phyloP scores from a whole-genome alignment of 2,888 invertebrate genomes.

The Augochlorella aurata region DNA sequence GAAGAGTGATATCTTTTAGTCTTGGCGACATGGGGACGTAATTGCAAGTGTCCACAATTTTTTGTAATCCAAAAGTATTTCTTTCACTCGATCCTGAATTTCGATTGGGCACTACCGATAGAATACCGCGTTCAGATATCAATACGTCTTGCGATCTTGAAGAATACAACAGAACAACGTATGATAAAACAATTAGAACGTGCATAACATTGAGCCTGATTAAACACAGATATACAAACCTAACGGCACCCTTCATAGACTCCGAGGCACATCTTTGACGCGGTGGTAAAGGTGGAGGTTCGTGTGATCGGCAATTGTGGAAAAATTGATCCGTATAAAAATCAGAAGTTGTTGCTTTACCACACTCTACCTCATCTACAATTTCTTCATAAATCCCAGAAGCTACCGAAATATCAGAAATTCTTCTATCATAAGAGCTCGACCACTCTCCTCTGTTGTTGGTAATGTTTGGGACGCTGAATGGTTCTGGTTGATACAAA shows the following conservation, averaged over 20 bases:
- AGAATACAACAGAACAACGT: background rate
- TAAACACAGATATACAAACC: slow-evolving; percentile 54
- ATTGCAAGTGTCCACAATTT: slow-evolving; percentile 71
- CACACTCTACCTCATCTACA: slow-evolving; percentile 79
- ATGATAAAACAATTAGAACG: background rate
- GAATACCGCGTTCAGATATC: background rate
- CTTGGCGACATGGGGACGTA: slow-evolving; percentile 80
- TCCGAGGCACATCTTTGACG: slow-evolving; percentile 75
- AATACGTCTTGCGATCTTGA: slow-evolving; percentile 29
- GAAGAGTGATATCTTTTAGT: slow-evolving; percentile 70
- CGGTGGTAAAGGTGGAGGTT: slow-evolving; percentile 83
- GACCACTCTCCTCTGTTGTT: slow-evolving; percentile 69
- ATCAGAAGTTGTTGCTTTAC: slow-evolving; percentile 61
- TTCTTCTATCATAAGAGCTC: slow-evolving; percentile 81
- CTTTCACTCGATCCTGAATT: slow-evolving; percentile 8
- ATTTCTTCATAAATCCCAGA: slow-evolving; percentile 89
- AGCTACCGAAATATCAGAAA: slow-evolving; percentile 85
- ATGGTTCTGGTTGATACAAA: slow-evolving; percentile 75
- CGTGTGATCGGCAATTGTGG: slow-evolving; percentile 60
- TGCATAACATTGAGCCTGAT: background rate
- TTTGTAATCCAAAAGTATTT: slow-evolving; percentile 6
- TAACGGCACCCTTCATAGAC: slow-evolving; percentile 66
- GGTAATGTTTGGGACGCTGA: slow-evolving; percentile 60
- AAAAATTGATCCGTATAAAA: slow-evolving; percentile 79
- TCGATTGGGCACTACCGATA: slow-evolving; percentile 15